Base-by-base conservation (phyloP, 2,113 vertebrate genomes). In the Nannospalax galili region DNA sequence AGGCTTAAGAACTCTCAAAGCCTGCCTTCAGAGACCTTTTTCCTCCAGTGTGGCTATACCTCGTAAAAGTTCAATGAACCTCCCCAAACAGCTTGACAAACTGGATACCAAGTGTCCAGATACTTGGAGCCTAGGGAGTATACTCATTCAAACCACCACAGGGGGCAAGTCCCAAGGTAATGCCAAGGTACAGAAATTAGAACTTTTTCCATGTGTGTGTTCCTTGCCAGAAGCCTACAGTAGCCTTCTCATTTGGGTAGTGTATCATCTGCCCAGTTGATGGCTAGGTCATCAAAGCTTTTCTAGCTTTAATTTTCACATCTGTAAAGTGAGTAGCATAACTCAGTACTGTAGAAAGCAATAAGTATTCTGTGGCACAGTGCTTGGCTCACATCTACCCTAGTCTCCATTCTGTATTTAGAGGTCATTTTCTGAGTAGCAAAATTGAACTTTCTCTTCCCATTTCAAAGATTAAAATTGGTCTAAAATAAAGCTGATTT, bases 341-440 rank as follows among this genome's bases (percentile, higher is more conserved):
- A 35, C 3, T 75, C 60, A 82, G 78, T 58, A n/a, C 73, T 67
- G 89, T 37, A 67, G 4, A 62, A 91, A 75, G 30, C 52, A 62
- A 5, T 30, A 58, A 56, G 3, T 70, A 56, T 91, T 72, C 6
- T 56, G 7, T 11, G 56, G 40, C 20, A 48, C 5, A 26, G 15
- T 37, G 15, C 24, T 80, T 86, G 48, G n/a, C 28, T 80, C 11
- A 69, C 19, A 78, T 28, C 35, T 73, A 52, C 26, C 8, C 22
- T 32, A 40, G 20, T 19, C 26, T 80, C 16, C 26, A 42, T 24
- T 45, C 52, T 90, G 24, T 58, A 52, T 28, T 77, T 65, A 58
- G 22, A 94, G 48, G 45, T 91, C 69, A 94, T 95, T 93, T 93
- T 70, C 92, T 86, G 81, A 80, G n/a, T 65, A 69, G 9, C 16